A percentile compares a stretch with the other conserved stretches of the same genome.
Conservation (phyloP, 23 tunicate species). For the Styela clava region DNA sequence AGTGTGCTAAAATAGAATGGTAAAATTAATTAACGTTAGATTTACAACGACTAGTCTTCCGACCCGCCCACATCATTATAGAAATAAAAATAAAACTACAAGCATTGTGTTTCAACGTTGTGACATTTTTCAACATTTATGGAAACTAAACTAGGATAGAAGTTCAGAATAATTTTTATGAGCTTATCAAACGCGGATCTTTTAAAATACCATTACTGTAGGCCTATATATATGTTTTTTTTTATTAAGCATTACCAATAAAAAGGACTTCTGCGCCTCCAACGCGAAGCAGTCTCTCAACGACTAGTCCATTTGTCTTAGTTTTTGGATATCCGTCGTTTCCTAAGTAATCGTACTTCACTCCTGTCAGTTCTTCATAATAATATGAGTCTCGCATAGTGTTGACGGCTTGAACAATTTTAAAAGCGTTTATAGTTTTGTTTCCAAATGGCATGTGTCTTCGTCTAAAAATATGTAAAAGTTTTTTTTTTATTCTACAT, state of each 20-base stretch:
- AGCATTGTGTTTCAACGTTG: no score
- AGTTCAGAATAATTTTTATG: no score
- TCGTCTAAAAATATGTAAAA: slow-evolving; percentile 1
- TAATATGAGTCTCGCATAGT: slow-evolving; percentile 26
- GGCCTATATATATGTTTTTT: no score
- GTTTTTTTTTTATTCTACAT: no score
- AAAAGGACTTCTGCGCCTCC: slow-evolving; percentile 16
- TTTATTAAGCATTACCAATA: slow-evolving; percentile 1
- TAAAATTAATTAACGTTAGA: no score
- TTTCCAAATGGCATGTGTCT: slow-evolving; percentile 14
- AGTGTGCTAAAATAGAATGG: slow-evolving; percentile 8
- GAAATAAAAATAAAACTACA: no score
- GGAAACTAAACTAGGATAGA: no score
- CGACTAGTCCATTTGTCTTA: not conserved
- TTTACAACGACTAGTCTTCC: no score
- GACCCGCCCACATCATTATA: no score
- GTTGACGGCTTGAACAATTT: slow-evolving; percentile 11
- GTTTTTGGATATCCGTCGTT: slow-evolving; percentile 8
- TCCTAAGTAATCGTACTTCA: slow-evolving; percentile 3
- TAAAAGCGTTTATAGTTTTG: not conserved
- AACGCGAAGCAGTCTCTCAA: not conserved
- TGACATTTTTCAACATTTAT: no score
- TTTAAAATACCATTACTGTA: no score
- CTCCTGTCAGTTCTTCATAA: slow-evolving; percentile 9
- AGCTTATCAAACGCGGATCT: no score